These are phyloP conservation scores for Paramuricea clavata DNA, from an alignment of 92 coral and sea anemone genomes.

Conservation along the genomic window DNA sequence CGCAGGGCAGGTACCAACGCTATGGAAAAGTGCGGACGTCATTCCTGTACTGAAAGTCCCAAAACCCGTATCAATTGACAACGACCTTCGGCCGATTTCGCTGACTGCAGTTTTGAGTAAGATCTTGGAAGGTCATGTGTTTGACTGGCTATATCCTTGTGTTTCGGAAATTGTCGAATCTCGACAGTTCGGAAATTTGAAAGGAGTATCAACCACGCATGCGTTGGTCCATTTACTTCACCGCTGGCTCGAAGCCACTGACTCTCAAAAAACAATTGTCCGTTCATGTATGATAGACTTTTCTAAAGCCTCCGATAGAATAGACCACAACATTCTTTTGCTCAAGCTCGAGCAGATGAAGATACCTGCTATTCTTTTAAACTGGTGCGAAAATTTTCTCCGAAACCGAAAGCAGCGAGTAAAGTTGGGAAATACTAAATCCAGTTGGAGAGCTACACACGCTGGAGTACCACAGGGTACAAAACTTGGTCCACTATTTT, in stretches of 20 bases:
- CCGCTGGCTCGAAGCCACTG: constrained; percentile 39
- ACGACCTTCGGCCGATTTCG: constrained; percentile 67
- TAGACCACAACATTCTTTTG: constrained; percentile 60
- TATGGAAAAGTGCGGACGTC: constrained; percentile 67
- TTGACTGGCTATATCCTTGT: constrained; percentile 26
- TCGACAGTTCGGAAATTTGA: constrained; percentile 37
- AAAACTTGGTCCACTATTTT: too few species aligned
- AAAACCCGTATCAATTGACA: constrained; percentile 54
- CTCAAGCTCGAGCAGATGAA: constrained; percentile 46
- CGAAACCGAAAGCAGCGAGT: constrained; percentile 63
- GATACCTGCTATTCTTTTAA: constrained; percentile 66
- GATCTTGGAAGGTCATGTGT: constrained; percentile 8
- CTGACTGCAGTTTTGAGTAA: constrained; percentile 50
- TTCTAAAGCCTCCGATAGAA: constrained; percentile 72
- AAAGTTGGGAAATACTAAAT: constrained; percentile 35
- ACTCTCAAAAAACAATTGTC: constrained; percentile 48
- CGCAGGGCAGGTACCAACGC: constrained; percentile 45
- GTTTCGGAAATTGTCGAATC: constrained; percentile 35
- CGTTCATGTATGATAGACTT: constrained; percentile 70
- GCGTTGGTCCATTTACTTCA: constrained; percentile 37
- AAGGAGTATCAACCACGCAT: constrained; percentile 35
- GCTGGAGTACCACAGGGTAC: constrained; percentile 73
- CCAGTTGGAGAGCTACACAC: constrained; percentile 39
- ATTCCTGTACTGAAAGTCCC: constrained; percentile 63
- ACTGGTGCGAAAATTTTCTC: constrained; percentile 70